Base-by-base conservation (phyloP, 2,888 invertebrate species). In the Lysandra coridon region DNA sequence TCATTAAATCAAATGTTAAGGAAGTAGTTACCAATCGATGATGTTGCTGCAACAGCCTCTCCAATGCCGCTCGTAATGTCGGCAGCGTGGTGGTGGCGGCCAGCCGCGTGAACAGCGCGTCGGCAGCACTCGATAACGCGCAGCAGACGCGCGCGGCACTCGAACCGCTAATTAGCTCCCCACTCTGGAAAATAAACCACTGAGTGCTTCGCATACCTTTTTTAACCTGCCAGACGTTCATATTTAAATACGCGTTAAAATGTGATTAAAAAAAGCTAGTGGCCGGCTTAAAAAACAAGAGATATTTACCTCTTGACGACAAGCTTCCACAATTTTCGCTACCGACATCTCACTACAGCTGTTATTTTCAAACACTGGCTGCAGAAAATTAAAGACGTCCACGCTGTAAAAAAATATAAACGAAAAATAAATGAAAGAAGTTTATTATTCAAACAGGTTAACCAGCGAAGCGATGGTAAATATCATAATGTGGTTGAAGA, bases 111-210 rank as follows among this genome's bases (percentile, higher is more conserved):
- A 98, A 99, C 79, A 99, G 90, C 84, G 98, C 97, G 87, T 99
- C 99, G 0, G 98, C 98, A 86, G 98, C 97, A 81, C 98, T 97
- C 0, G 98, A 97, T 12, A 99, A 91, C 0, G 98, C 97, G 90
- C 98, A 98, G 80, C 99, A 96, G 0, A 98, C 98, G 86, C 98
- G 97, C 0, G 98, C 98, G 0, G 98, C 97, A 79, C 98, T 97
- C 5, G 97, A 96, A 2, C 97, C 97, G 0, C 96, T 95, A 79
- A 98, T 95, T 14, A 97, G 95, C 64, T 91, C 91, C 0, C 96
- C 95, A 7, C 92, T 90, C 91, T 94, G 79, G 79, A 40, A 79
- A 49, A 12, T 44, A 44, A 44, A 44, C 44, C 10, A 44, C 44
- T 10, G 44, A 10, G 10, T 10, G 44, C 10, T 44, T 44, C 44